phyloP scores from a whole-genome alignment of 1,140 invertebrate genomes.

The Vanessa atalanta region DNA sequence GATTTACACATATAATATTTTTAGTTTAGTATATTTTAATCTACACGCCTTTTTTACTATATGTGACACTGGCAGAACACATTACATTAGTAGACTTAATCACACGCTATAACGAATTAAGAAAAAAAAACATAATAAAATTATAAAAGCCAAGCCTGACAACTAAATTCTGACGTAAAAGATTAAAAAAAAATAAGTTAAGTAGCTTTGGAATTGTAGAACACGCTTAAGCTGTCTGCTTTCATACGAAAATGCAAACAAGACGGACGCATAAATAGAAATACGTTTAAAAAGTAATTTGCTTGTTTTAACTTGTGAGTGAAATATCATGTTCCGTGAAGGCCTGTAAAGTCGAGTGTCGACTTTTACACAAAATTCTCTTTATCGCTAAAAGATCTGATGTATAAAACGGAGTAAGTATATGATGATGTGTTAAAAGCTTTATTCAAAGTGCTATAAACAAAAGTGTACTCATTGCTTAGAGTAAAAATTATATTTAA shows the following conservation, averaged over 20 bases:
- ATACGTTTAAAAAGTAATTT: neutral
- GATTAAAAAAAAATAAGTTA: neutral
- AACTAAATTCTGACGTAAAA: neutral
- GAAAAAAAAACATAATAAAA: neutral
- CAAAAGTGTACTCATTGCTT: slow-evolving; percentile 1
- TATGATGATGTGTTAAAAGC: slow-evolving; percentile 1
- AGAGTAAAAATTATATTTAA: slow-evolving; percentile 8
- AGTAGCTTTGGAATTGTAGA: neutral
- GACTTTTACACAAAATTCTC: slow-evolving; percentile 4
- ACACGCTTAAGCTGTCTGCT: neutral
- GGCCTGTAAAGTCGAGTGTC: neutral
- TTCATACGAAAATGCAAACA: neutral
- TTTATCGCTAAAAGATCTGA: neutral
- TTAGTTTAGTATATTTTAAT: too few relatives aligned
- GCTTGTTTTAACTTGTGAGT: slow-evolving; percentile 5
- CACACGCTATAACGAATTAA: too few relatives aligned
- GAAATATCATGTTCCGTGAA: slow-evolving; percentile 4
- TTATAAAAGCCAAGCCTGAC: neutral
- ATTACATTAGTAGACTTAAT: too few relatives aligned
- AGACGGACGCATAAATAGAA: neutral
- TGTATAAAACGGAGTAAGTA: neutral
- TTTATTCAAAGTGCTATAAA: slow-evolving; percentile 3
- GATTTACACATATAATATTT: too few relatives aligned
- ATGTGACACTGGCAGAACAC: too few relatives aligned
- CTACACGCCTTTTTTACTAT: too few relatives aligned